A percentile compares a stretch with the other conserved stretches of the same genome.
These are phyloP conservation scores for Masnerella sp. DNA, from an alignment of 2,888 invertebrate species.

Conservation along the genomic window DNA sequence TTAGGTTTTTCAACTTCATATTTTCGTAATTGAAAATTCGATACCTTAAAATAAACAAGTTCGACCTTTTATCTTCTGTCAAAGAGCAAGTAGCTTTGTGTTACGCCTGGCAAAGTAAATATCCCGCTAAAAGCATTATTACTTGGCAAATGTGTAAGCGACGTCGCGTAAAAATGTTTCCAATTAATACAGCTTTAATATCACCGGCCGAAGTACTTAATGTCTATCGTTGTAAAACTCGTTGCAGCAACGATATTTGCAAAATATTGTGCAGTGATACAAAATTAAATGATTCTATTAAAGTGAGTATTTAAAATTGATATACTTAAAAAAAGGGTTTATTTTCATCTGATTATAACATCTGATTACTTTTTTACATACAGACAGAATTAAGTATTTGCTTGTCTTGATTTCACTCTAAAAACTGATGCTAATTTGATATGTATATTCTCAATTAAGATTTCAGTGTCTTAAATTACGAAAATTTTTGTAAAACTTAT, in stretches of 20 bases:
- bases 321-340: too few relatives aligned
- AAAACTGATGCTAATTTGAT: too few relatives aligned
- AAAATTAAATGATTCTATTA: too few relatives aligned
- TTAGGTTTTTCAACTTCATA: constrained; percentile 26
- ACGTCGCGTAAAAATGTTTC: constrained; percentile 14
- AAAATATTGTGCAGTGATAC: background rate
- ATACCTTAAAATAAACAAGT: constrained; percentile 52
- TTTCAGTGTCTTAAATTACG: too few relatives aligned
- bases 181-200: constrained; percentile 29
- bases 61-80: constrained; percentile 31
- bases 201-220: background rate
- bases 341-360: too few relatives aligned
- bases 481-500: too few relatives aligned
- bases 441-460: too few relatives aligned
- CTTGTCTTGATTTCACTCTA: too few relatives aligned
- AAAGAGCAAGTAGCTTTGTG: constrained; percentile 32
- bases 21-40: constrained; percentile 50
- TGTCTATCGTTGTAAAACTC: background rate
- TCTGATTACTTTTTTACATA: too few relatives aligned
- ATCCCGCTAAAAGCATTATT: constrained; percentile 48
- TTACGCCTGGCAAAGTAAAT: constrained; percentile 22
- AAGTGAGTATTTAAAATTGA: too few relatives aligned
- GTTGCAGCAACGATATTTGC: constrained; percentile 2
- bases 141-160: constrained; percentile 26
- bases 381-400: too few relatives aligned